Base-by-base conservation (phyloP, 2,888 invertebrate species). In the Rhamphomyia laevipes region DNA sequence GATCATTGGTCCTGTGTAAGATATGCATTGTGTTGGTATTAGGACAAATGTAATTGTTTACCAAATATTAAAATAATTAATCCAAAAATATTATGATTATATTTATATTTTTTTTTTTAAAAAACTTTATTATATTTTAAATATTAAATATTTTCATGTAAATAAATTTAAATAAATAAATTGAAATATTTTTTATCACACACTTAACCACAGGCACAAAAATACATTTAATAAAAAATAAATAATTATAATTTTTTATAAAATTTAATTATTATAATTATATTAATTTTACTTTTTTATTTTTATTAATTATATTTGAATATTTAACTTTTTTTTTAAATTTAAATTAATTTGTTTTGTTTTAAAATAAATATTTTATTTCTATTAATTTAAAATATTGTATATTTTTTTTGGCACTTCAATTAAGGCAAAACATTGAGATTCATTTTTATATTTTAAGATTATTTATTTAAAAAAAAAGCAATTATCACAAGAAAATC, bases 1-100 rank as follows among this genome's bases (percentile, higher is more conserved):
- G 68, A 57, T 68, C 68, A 61, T 68, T 68, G 57, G 65, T 66
- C 57, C 68, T 63, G 53, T 68, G 68, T 62, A 68, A 59, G 57
- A 68, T 68, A 63, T 68, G 68, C 68, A 68, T 68, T 60, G 62
- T 57, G 62, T 57, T 56, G 57, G 45, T 21, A 21, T 27, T 27
- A 4, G 23, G 23, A 27, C 2, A 7, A 27, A 27, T 27, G 4
- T 27, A 27, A 27, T 27, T 9, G 2, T 27, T 27, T 27, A 27
- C 21, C 21, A 7, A 27, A 27, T 27, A 27, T n/a, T 27, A 27
- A 7, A 27, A 27, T 27, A n/a, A n/a, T 33, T 45, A 16, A 40
- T 18, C 18, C 17, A 41, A 41, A 41, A 41, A 40, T 18, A 40
- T n/a, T n/a, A n/a, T n/a, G n/a, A n/a, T n/a, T n/a, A n/a, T n/a